Percentiles rank a stretch among this genome's conserved stretches.
Evolutionary conservation across 2,113 vertebrate species (phyloP).

Genomic region (Myotis davidii): DNA sequence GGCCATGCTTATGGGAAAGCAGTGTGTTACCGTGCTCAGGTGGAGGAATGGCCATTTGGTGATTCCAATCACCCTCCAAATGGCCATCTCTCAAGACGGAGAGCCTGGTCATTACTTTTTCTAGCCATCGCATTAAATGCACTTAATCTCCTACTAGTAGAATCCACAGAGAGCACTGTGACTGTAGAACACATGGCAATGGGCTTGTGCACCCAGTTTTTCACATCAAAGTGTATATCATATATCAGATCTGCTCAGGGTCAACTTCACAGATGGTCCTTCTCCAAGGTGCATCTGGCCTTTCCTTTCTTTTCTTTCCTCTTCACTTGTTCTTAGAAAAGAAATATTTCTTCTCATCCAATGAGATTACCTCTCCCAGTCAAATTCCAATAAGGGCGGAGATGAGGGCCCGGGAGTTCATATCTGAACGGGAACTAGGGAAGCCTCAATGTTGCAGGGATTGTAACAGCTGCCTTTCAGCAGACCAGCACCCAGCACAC

Average conservation of each 20-base stretch:
- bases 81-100: neutral
- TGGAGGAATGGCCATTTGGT: neutral
- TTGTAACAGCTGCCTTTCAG: neutral
- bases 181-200: neutral
- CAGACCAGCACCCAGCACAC: neutral
- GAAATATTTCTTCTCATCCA: neutral
- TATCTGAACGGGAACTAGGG: neutral
- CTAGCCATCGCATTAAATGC: neutral
- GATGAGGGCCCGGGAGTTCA: neutral
- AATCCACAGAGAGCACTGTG: neutral
- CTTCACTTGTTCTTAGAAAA: neutral
- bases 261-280: neutral
- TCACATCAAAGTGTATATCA: neutral
- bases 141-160: slow-evolving; percentile 35
- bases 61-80: neutral
- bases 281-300: neutral
- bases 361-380: neutral
- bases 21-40: neutral
- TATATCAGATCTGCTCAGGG: neutral
- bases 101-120: slow-evolving; percentile 34
- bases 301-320: neutral
- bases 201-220: neutral
- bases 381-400: neutral
- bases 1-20: neutral
- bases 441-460: neutral